Percentiles rank a stretch among this genome's conserved stretches.
Conservation (phyloP, 2,797 vertebrate genomes). For the Diplodus sargus region DNA sequence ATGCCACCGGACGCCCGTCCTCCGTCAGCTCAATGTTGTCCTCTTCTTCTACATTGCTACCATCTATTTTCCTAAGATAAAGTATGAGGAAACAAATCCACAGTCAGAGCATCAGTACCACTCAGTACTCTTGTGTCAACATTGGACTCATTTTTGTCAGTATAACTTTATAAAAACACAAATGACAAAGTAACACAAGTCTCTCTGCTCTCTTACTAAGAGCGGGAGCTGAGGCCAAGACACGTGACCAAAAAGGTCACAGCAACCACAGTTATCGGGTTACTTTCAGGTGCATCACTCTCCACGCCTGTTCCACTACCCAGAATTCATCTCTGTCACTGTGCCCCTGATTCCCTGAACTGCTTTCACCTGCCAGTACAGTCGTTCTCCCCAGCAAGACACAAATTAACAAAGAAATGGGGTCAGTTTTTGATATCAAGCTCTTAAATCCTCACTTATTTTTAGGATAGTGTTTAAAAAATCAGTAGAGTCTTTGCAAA, state of each 20-base stretch:
- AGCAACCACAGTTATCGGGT: conserved; percentile 32
- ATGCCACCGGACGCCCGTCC: conserved; percentile 88
- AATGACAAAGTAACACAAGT: conserved; percentile 11
- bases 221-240: conserved; percentile 36
- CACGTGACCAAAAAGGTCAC: conserved; percentile 51
- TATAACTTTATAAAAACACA: background rate
- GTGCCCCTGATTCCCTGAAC: conserved; percentile 28
- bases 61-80: conserved; percentile 90
- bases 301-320: conserved; percentile 60
- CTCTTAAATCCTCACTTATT: background rate
- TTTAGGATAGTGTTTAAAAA: background rate
- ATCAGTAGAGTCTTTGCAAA: background rate
- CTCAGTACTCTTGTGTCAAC: background rate
- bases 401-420: background rate
- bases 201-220: conserved; percentile 23
- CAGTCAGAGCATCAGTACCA: background rate
- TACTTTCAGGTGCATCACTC: conserved; percentile 38
- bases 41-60: conserved; percentile 88
- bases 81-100: background rate
- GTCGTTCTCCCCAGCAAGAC: background rate
- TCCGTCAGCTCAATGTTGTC: conserved; percentile 90
- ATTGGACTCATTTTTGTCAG: background rate
- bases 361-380: conserved; percentile 55
- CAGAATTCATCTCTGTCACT: conserved; percentile 40
- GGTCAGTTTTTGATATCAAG: background rate